phyloP scores from a whole-genome alignment of 2,888 invertebrate species.

The Muschampia plurimacula region DNA sequence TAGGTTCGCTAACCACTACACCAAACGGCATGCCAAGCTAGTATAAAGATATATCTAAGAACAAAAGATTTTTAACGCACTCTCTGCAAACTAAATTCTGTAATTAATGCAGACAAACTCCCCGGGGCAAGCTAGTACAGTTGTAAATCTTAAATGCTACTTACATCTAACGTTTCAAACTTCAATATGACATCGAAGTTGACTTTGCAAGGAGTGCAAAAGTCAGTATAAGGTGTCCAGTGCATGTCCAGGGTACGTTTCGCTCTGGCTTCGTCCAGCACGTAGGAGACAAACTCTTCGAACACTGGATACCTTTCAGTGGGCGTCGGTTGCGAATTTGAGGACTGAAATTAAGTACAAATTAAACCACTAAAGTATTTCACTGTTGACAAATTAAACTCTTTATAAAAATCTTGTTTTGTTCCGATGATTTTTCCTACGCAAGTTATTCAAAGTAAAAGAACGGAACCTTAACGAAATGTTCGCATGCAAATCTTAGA shows the following conservation, averaged over 20 bases:
- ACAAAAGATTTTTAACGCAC: no score
- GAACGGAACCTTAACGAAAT: no score
- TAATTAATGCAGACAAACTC: no score
- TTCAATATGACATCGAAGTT: conserved; percentile 93
- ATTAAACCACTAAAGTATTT: neutral
- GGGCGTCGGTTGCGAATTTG: conserved; percentile 51
- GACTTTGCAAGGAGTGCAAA: conserved; percentile 95
- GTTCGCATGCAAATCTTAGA: no score
- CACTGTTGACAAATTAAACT: neutral
- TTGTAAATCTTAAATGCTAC: conserved; percentile 45
- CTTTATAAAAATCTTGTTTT: no score
- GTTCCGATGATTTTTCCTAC: no score
- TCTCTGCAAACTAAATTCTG: no score
- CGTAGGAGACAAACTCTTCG: conserved; percentile 92
- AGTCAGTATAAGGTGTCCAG: conserved; percentile 93
- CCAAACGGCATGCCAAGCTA: no score
- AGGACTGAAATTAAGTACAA: conserved; percentile 26
- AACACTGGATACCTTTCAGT: conserved; percentile 90
- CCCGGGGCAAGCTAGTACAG: no score
- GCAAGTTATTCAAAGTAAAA: no score
- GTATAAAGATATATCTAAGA: no score
- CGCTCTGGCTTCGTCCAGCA: conserved; percentile 88
- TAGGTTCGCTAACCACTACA: no score
- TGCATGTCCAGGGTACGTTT: conserved; percentile 92
- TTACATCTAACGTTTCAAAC: conserved; percentile 92